Percentiles rank a stretch among this genome's conserved stretches.
Evolutionary conservation across 2,797 vertebrate genomes (phyloP).

Genomic region (Menidia menidia): DNA sequence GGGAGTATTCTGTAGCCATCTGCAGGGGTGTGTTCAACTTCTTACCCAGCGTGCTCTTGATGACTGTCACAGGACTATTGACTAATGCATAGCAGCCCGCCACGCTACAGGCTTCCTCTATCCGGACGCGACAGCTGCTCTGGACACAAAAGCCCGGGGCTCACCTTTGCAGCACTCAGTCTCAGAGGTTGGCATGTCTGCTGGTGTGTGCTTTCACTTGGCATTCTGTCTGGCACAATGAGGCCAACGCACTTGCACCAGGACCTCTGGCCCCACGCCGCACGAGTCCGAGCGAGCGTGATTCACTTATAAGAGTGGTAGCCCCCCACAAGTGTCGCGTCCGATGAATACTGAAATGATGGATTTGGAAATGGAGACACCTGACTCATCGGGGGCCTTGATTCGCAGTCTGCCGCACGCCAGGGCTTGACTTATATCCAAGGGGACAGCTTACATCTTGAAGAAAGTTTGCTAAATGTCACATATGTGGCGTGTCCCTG

Average conservation of each 20-base stretch:
- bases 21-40: background rate
- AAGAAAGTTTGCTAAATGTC: slow-evolving; percentile 65
- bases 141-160: slow-evolving; percentile 33
- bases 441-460: slow-evolving; percentile 54
- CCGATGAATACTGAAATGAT: slow-evolving; percentile 48
- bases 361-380: slow-evolving; percentile 24
- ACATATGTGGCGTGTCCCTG: slow-evolving; percentile 38
- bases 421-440: slow-evolving; percentile 42
- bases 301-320: slow-evolving; percentile 37
- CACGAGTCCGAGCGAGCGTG: slow-evolving; percentile 25
- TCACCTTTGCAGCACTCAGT: slow-evolving; percentile 59
- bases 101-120: slow-evolving; percentile 22
- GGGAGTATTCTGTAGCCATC: background rate
- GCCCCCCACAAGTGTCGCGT: slow-evolving; percentile 30
- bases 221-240: slow-evolving; percentile 63
- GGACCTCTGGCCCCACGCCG: slow-evolving; percentile 20
- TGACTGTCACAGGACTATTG: slow-evolving; percentile 41
- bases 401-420: background rate
- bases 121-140: slow-evolving; percentile 56
- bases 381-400: slow-evolving; percentile 29
- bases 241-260: slow-evolving; percentile 40
- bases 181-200: slow-evolving; percentile 39
- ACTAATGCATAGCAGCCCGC: slow-evolving; percentile 22
- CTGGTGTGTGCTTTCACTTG: slow-evolving; percentile 21
- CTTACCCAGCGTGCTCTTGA: background rate